Evolutionary conservation across 2,797 vertebrate species (phyloP).

Genomic region (Syngnathus rostellatus): DNA sequence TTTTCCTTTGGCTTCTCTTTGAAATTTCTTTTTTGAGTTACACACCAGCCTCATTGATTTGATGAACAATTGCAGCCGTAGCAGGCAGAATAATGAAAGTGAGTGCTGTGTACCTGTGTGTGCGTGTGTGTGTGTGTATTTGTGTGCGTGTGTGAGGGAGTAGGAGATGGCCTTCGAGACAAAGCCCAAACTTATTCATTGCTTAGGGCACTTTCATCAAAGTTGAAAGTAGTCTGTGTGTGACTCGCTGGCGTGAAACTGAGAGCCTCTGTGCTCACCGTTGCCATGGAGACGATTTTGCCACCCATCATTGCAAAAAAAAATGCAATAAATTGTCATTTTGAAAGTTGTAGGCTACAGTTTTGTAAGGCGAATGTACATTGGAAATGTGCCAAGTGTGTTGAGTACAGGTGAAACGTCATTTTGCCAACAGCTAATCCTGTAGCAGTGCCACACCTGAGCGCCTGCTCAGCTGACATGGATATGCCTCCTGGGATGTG

Average conservation of each 20-base stretch:
- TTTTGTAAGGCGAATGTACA: not conserved
- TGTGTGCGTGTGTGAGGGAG: constrained; percentile 4
- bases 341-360: not conserved
- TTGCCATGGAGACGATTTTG: no score
- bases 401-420: not conserved
- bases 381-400: not conserved
- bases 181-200: not conserved
- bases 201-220: constrained; percentile 7
- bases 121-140: not conserved
- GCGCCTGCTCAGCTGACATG: constrained; percentile 36
- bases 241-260: constrained; percentile 21
- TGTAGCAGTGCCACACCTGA: constrained; percentile 46
- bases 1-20: no score
- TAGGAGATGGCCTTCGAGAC: not conserved
- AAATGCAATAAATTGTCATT: no score
- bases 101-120: no score
- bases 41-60: no score
- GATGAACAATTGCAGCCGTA: no score
- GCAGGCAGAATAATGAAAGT: no score
- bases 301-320: no score
- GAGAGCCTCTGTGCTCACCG: constrained; percentile 14
- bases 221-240: not conserved
- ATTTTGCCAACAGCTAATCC: constrained; percentile 9
- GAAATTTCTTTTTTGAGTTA: no score
- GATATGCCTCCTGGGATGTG: constrained; percentile 49